Evolutionary conservation across 2,113 vertebrate species (phyloP), one percentile per base, ranked within the genome.

Genomic region (Psittacula cyanocephala): DNA sequence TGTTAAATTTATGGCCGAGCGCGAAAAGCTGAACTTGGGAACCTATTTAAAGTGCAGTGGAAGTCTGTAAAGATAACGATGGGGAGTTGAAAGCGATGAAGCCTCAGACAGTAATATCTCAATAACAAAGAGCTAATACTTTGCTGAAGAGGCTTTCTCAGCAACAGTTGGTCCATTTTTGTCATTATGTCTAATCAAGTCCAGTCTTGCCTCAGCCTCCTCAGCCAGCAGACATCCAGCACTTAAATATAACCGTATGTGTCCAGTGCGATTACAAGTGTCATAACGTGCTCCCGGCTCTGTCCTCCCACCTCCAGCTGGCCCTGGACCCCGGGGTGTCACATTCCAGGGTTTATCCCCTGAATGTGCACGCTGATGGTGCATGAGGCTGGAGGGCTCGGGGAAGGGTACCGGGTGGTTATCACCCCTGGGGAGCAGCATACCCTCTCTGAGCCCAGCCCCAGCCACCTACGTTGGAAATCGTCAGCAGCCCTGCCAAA

Each of bases 101-200:
- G 91, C 75, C 90, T 96, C 95, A 91, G 92, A 94, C 82, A 96
- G 90, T 91, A 86, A 85, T 96, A 92, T 91, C 94, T 96, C 90
- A 91, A 95, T 94, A 96, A 91, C 95, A 92, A 95, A 94, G 95
- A 91, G 55, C 72, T 87, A 57, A 88, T 91, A 69, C 86, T 89
- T 83, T 64, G 71, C 67, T 95, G 86, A 88, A 83, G 89, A 97
- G 92, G 67, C 95, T 94, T 91, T 96, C 86, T 92, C 93, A 93
- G 90, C 93, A 92, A 95, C 90, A 89, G 95, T 96, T 97, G 95
- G 91, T 96, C 95, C 95, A 95, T 97, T 97, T 97, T 97, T 95
- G 92, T 97, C 93, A 95, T 95, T 96, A 91, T 2, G n/a, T 88
- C 95, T 96, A 94, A 96, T 96, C 96, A 97, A 97, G 96, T 94